Conservation (phyloP, 2,888 invertebrate species). For the Drosophila greeni region DNA sequence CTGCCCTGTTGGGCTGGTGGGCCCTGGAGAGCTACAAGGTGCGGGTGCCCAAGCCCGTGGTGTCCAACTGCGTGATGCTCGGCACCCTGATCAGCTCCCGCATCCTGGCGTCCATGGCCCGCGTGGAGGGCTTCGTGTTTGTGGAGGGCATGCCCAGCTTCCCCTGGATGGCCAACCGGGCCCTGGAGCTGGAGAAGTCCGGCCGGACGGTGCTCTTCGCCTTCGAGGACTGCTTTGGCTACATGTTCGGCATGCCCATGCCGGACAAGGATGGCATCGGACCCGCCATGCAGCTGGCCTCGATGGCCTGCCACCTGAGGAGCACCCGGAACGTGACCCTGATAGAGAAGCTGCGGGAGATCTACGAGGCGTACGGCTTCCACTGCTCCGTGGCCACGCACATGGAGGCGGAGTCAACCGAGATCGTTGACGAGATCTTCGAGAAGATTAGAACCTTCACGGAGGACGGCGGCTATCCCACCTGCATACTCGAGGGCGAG, state of each 20-base stretch:
- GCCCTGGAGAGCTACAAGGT: slow-evolving; percentile 83
- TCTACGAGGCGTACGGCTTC: slow-evolving; percentile 92
- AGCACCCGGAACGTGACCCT: slow-evolving; percentile 81
- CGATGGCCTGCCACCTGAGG: slow-evolving; percentile 86
- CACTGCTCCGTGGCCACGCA: slow-evolving; percentile 93
- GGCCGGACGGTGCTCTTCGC: slow-evolving; percentile 93
- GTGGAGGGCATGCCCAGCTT: slow-evolving; percentile 97
- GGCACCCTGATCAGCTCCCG: slow-evolving; percentile 97
- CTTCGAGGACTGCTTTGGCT: slow-evolving; percentile 99
- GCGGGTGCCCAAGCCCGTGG: slow-evolving; percentile 75
- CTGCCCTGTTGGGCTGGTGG: slow-evolving; percentile 98
- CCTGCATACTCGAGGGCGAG: slow-evolving; percentile 82
- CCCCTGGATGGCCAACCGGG: slow-evolving; percentile 98
- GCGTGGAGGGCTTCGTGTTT: slow-evolving; percentile 87
- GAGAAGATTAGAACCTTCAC: slow-evolving; percentile 87
- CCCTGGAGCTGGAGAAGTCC: slow-evolving; percentile 84
- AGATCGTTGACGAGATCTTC: slow-evolving; percentile 86
- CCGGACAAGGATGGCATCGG: slow-evolving; percentile 98
- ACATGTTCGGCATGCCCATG: slow-evolving; percentile 92
- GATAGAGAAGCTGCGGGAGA: slow-evolving; percentile 83
- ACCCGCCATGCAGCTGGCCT: slow-evolving; percentile 89
- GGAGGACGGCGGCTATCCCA: slow-evolving; percentile 84
- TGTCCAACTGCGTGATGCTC: slow-evolving; percentile 87
- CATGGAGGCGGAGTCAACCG: slow-evolving; percentile 88
- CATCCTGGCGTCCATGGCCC: slow-evolving; percentile 90